Conservation (phyloP, 2,888 invertebrate genomes). For the Calameuta filiformis region DNA sequence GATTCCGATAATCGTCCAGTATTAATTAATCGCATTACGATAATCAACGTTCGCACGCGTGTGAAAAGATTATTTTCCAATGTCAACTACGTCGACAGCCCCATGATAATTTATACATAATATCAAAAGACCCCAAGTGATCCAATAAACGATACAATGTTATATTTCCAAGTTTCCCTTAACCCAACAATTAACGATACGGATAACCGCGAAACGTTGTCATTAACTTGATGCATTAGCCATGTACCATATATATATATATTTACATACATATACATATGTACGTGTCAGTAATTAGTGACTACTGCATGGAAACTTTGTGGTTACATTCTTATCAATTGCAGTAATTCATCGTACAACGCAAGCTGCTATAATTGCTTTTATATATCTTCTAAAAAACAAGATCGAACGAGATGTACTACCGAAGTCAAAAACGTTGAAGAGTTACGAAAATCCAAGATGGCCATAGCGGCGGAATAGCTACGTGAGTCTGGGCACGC, state of each 20-base stretch:
- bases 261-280: background rate
- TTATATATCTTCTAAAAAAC: background rate
- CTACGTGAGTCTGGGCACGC: background rate
- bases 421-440: background rate
- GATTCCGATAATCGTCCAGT: background rate
- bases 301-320: background rate
- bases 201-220: conserved; percentile 34
- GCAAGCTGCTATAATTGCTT: background rate
- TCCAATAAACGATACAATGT: conserved; percentile 46
- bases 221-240: background rate
- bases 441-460: background rate
- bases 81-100: no score
- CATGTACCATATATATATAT: background rate
- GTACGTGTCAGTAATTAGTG: background rate
- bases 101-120: background rate
- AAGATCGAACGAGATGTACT: background rate
- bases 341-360: background rate
- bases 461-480: background rate
- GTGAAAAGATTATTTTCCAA: background rate
- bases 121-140: conserved; percentile 16
- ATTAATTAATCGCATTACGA: background rate
- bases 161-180: conserved; percentile 46
- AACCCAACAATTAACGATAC: conserved; percentile 47
- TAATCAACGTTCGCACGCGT: background rate
- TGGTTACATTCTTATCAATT: background rate